phyloP scores from a whole-genome alignment of 2,113 vertebrate species.

The Dasypus novemcinctus region DNA sequence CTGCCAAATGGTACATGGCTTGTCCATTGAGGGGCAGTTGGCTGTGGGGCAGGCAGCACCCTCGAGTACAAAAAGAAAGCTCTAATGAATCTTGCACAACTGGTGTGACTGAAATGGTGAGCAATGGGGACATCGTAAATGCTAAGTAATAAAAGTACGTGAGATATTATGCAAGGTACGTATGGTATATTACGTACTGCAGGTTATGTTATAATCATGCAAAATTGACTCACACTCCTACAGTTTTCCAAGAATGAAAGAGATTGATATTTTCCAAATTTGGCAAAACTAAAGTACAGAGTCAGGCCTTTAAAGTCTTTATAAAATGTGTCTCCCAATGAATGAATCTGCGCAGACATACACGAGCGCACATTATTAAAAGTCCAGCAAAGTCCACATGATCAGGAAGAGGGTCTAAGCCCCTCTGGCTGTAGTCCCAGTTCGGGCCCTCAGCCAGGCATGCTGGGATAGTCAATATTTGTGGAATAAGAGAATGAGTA shows the following conservation, averaged over 20 bases:
- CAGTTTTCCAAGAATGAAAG: background rate
- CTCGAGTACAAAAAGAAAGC: background rate
- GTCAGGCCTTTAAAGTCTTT: background rate
- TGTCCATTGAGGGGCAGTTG: background rate
- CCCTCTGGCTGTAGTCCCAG: background rate
- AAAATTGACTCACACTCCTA: background rate
- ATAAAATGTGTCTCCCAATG: background rate
- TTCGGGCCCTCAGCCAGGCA: background rate
- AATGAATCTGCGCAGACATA: background rate
- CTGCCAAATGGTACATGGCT: background rate
- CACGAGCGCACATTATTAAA: background rate
- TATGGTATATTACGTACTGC: background rate
- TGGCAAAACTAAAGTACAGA: background rate
- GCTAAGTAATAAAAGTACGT: background rate
- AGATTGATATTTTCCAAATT: background rate
- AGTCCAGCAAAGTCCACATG: background rate
- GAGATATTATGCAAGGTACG: background rate
- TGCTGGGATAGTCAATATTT: fast-evolving
- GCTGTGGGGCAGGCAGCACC: background rate
- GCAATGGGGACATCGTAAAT: fast-evolving
- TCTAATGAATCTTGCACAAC: background rate
- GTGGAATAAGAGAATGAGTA: background rate
- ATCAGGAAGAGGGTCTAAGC: background rate
- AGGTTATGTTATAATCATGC: background rate
- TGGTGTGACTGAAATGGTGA: background rate